Percentiles rank a stretch among this genome's conserved stretches.
Conservation (phyloP, 2,113 vertebrate species). For the Diphyllodes magnificus region DNA sequence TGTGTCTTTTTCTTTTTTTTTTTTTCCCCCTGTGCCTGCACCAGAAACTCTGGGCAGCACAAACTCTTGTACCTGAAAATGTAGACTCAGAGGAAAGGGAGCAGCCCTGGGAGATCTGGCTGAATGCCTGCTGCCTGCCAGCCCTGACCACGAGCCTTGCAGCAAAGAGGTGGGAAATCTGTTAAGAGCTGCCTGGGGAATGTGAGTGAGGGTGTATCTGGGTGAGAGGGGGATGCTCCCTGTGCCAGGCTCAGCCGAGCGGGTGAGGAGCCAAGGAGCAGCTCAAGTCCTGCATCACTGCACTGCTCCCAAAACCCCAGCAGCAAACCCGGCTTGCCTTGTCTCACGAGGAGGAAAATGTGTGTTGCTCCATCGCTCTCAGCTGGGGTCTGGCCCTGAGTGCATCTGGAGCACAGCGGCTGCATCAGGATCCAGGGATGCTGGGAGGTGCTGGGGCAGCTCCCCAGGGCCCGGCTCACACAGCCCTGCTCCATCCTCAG, state of each 20-base stretch:
- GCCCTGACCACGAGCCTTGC: background rate
- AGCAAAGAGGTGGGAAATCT: background rate
- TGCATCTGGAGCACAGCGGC: background rate
- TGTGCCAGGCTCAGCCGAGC: fast-evolving
- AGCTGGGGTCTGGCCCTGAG: background rate
- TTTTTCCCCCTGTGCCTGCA: fast-evolving
- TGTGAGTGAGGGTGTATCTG: fast-evolving
- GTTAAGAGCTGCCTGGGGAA: background rate
- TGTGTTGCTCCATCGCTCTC: background rate
- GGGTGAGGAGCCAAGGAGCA: background rate
- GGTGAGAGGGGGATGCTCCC: background rate
- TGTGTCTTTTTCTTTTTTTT: background rate
- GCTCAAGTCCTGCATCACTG: background rate
- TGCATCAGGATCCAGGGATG: background rate
- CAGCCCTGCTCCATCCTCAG: background rate
- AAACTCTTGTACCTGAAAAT: background rate
- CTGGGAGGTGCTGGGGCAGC: background rate
- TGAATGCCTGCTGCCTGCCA: background rate
- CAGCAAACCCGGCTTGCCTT: fast-evolving
- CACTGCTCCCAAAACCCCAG: fast-evolving
- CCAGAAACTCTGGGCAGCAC: background rate
- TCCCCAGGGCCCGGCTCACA: background rate
- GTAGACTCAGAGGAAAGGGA: background rate
- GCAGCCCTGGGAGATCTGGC: background rate
- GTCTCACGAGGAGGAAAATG: background rate